Evolutionary conservation across 2,113 vertebrate genomes (phyloP).

Genomic region (Indicator indicator): DNA sequence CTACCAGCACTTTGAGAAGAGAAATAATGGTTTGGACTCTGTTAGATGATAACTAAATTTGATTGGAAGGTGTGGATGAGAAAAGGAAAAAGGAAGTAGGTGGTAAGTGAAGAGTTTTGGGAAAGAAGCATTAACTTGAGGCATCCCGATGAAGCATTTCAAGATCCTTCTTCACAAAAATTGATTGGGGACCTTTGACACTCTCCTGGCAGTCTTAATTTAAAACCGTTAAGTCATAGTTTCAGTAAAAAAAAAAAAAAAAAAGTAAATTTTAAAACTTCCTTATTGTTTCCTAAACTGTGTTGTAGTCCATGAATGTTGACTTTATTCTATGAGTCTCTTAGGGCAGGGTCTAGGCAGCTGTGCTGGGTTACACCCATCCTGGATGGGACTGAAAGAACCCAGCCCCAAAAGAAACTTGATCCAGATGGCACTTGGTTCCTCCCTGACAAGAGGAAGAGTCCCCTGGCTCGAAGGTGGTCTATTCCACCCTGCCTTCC

Average conservation of each 20-base stretch:
- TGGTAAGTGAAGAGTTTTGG: not conserved
- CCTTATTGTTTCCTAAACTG: not conserved
- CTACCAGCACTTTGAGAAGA: not conserved
- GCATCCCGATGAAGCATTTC: not conserved
- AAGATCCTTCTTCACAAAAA: not conserved
- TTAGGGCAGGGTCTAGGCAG: not conserved
- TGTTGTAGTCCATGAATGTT: not conserved
- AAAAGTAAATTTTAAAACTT: too few species aligned
- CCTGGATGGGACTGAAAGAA: too few species aligned
- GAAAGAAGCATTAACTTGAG: not conserved
- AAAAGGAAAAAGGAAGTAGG: not conserved
- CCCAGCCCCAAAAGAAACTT: too few species aligned
- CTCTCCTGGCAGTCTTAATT: not conserved
- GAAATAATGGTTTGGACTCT: accelerated
- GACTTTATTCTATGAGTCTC: not conserved
- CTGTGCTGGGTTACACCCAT: too few species aligned
- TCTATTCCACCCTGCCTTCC: too few species aligned
- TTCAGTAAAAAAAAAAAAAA: not conserved
- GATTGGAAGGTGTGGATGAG: not conserved
- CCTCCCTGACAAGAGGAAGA: too few species aligned
- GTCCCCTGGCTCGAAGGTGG: too few species aligned
- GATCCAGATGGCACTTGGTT: too few species aligned
- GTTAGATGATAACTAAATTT: not conserved
- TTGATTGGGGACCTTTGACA: accelerated
- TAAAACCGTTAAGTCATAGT: not conserved